Base-by-base conservation (phyloP, 92 coral and sea anemone species). In the Zoanthus gigantus region DNA sequence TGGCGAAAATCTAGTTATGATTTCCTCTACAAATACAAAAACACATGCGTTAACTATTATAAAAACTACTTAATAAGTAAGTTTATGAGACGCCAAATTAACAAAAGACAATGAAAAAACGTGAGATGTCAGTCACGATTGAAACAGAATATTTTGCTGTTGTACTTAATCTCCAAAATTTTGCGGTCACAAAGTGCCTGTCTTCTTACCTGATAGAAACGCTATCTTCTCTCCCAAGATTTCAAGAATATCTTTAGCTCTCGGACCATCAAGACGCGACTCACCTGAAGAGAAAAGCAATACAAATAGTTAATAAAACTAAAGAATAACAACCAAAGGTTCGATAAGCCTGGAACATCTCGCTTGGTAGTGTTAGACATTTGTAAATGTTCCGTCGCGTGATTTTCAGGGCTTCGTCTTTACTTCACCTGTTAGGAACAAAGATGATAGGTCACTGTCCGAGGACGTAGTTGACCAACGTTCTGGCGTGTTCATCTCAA, bases 381-480 rank as follows among this genome's bases (percentile, higher is more conserved):
- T 69, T 82, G 88, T 85, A 82, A 92, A 80, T 61, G 73, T 74
- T 85, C 60, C 53, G 68, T 79, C 53, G 84, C 72, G 88, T 76
- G 82, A 85, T 86, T 58, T 61, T 60, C 50, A 65, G 72, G 77
- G 63, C 34, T 29, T 53, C 61, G 50, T 32, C 45, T 72, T 72
- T 54, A 52, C 48, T 17, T 77, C 93, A 97, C 99, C 99, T 95
- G 96, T 84, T 76, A 89, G 87, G 63, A 93, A 91, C 69, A 95
- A 85, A 80, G 98, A 97, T 15, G 99, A 97, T 72, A 97, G 91
- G 63, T 97, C 99, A 78, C 99, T 97, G 85, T 97, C 99, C 84
- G 99, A 97, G 66, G 99, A 97, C 90, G 99, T 98, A 73, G 98
- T 97, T 65, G 99, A 97, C 99, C 99, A 97, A 88, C 99, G 92